These are phyloP conservation scores for Drosophila mojavensis DNA, from an alignment of 1,140 invertebrate genomes.

Conservation along the genomic window DNA sequence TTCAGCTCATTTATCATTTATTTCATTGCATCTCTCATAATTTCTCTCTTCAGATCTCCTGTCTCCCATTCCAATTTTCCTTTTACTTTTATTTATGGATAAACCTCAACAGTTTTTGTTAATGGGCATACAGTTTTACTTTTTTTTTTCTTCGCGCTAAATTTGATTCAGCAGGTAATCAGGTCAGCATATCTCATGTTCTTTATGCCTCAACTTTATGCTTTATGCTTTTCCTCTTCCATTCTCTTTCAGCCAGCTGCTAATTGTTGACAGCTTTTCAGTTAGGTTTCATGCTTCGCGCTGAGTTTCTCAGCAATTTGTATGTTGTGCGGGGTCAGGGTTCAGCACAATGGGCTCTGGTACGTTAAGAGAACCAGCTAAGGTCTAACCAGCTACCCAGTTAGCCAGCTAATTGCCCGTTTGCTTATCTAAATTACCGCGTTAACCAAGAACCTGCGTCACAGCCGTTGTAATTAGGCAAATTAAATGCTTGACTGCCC, in stretches of 20 bases:
- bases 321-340: constrained; percentile 76
- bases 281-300: constrained; percentile 6
- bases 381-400: constrained; percentile 31
- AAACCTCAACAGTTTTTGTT: too few relatives aligned
- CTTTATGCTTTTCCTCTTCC: background rate
- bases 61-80: too few relatives aligned
- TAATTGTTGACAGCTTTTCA: constrained; percentile 50
- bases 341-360: constrained; percentile 72
- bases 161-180: constrained; percentile 12
- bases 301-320: constrained; percentile 59
- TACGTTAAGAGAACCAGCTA: constrained; percentile 47
- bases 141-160: too few relatives aligned
- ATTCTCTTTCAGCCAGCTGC: constrained; percentile 2
- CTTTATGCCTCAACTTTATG: constrained; percentile 1
- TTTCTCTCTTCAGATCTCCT: too few relatives aligned
- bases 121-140: too few relatives aligned
- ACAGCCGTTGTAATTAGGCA: constrained; percentile 69
- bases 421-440: constrained; percentile 79
- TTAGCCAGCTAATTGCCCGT: constrained; percentile 64
- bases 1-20: too few relatives aligned
- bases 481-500: constrained; percentile 72
- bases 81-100: too few relatives aligned
- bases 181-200: constrained; percentile 30
- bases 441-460: constrained; percentile 76
- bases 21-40: too few relatives aligned